Evolutionary conservation across 2,113 vertebrate genomes (phyloP).

Genomic region (Bufo gargarizans): DNA sequence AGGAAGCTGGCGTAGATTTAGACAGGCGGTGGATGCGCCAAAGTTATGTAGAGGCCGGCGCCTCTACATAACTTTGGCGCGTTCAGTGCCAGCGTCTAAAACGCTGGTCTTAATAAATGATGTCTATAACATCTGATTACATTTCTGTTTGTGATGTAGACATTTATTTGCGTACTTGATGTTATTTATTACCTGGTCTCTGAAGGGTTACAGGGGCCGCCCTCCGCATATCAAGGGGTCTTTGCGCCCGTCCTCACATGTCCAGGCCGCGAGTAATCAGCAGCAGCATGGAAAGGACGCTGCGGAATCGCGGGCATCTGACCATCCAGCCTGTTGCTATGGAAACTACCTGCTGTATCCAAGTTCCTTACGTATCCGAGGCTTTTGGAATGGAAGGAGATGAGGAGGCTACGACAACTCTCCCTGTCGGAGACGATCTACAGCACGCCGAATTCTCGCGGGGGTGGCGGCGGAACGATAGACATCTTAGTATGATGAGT

Average conservation of each 20-base stretch:
- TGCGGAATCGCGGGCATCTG: neutral
- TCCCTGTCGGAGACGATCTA: neutral
- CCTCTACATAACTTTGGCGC: too few relatives aligned
- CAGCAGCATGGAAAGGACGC: neutral
- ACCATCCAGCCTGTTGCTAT: slow-evolving; percentile 42
- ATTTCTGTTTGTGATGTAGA: neutral
- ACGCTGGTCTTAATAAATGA: too few relatives aligned
- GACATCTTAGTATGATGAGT: neutral
- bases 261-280: neutral
- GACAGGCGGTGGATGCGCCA: too few relatives aligned
- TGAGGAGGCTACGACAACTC: neutral
- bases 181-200: neutral
- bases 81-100: too few relatives aligned
- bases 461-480: neutral
- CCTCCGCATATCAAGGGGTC: neutral
- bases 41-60: too few relatives aligned
- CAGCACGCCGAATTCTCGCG: neutral
- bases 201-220: neutral
- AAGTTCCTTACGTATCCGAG: neutral
- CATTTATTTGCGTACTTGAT: neutral
- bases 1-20: too few relatives aligned
- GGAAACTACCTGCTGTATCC: slow-evolving; percentile 40
- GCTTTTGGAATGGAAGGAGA: neutral
- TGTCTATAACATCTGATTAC: neutral
- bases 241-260: neutral